Evolutionary conservation across 1,140 invertebrate genomes (phyloP).

Genomic region (Temnothorax longispinosus): DNA sequence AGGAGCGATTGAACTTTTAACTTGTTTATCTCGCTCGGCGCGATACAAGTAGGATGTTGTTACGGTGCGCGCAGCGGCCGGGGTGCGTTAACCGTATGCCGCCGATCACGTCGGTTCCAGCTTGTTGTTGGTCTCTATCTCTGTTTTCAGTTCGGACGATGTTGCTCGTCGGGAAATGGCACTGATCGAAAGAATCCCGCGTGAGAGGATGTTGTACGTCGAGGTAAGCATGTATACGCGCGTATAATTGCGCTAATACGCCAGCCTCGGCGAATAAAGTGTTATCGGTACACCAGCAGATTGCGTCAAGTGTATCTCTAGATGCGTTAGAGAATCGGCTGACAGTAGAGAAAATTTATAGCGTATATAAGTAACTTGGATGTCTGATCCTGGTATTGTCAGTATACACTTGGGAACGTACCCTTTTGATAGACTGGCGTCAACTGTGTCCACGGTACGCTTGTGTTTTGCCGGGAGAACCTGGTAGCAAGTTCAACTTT

Average conservation of each 20-base stretch:
- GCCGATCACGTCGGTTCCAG: background rate
- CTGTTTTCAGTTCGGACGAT: background rate
- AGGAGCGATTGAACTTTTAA: conserved; percentile 41
- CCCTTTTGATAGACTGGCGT: background rate
- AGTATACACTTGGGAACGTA: background rate
- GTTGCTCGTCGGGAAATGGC: background rate
- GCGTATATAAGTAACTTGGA: background rate
- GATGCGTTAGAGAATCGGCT: background rate
- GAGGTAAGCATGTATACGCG: background rate
- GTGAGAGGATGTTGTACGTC: background rate
- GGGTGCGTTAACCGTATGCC: background rate
- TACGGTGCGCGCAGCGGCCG: too few relatives aligned
- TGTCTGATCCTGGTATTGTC: too few relatives aligned
- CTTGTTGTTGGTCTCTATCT: background rate
- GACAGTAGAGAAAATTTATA: background rate
- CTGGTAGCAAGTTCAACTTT: background rate
- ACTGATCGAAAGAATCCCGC: background rate
- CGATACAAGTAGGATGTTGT: background rate
- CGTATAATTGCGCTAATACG: background rate
- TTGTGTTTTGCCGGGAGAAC: background rate
- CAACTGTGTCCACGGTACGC: background rate
- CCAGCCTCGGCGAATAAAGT: background rate
- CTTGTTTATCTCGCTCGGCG: conserved; percentile 32
- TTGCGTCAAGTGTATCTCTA: background rate
- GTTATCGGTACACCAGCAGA: background rate